Evolutionary conservation across 2,888 invertebrate genomes (phyloP).

Genomic region (Vandiemenella viatica): DNA sequence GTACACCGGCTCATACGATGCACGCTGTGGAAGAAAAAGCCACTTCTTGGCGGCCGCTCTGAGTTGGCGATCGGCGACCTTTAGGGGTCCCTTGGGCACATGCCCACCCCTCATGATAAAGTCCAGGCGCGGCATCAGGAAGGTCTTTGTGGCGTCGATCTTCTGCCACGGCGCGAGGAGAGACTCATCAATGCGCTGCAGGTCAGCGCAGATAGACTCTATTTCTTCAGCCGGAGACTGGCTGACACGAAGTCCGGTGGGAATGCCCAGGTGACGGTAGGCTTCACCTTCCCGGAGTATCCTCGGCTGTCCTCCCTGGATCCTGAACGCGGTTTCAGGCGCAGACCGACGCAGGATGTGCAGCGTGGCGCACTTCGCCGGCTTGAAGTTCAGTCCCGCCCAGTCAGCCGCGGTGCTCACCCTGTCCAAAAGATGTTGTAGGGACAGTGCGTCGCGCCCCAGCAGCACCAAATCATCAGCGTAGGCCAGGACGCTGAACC

Average conservation of each 20-base stretch:
- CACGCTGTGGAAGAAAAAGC: constrained; percentile 22
- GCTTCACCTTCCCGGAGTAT: constrained; percentile 12
- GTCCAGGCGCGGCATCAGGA: constrained; percentile 20
- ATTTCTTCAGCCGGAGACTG: constrained; percentile 14
- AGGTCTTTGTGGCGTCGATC: constrained; percentile 18
- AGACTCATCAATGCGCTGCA: background rate
- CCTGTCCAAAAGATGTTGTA: constrained; percentile 8
- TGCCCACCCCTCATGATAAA: constrained; percentile 18
- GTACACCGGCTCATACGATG: constrained; percentile 21
- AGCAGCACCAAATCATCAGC: constrained; percentile 19
- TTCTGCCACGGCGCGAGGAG: constrained; percentile 20
- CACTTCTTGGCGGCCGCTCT: constrained; percentile 19
- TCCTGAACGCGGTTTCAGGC: background rate
- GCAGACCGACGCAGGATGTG: constrained; percentile 7
- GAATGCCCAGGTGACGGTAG: constrained; percentile 23
- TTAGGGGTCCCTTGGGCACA: constrained; percentile 19
- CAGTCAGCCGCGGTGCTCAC: constrained; percentile 4
- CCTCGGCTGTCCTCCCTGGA: background rate
- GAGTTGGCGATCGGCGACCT: constrained; percentile 22
- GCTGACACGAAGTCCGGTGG: constrained; percentile 17
- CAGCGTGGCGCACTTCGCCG: constrained; percentile 21
- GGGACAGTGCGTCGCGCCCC: background rate
- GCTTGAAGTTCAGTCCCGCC: constrained; percentile 22
- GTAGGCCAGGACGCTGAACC: constrained; percentile 11
- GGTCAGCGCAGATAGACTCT: constrained; percentile 6